Conservation (phyloP, 2,797 vertebrate genomes). For the Arnoldichthys spilopterus region DNA sequence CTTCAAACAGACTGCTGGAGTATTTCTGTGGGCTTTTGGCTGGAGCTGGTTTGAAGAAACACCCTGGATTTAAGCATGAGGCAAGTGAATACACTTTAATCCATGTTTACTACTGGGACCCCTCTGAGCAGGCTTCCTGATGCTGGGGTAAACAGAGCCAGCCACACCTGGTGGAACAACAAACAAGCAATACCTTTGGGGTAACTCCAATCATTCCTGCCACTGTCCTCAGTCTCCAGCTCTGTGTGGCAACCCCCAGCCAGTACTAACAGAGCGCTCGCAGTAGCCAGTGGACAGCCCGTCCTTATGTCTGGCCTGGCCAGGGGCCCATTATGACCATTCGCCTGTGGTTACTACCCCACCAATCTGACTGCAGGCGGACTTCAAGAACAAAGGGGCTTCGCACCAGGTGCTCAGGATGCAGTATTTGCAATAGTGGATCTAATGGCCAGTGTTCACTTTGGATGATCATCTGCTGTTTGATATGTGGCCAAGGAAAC, state of each 20-base stretch:
- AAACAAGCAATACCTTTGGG: conserved; percentile 39
- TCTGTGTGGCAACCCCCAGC: conserved; percentile 25
- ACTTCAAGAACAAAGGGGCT: conserved; percentile 43
- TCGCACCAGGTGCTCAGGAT: conserved; percentile 29
- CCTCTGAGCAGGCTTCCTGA: conserved; percentile 24
- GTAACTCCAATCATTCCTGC: conserved; percentile 35
- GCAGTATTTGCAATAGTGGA: conserved; percentile 36
- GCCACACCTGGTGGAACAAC: conserved; percentile 50
- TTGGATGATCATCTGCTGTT: conserved; percentile 27
- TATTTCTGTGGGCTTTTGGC: neutral
- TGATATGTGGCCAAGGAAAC: conserved; percentile 29
- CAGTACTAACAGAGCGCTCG: conserved; percentile 16
- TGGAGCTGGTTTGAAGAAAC: neutral
- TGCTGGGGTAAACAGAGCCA: conserved; percentile 41
- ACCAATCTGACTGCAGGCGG: conserved; percentile 38
- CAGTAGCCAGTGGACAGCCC: conserved; percentile 23
- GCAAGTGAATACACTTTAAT: conserved; percentile 25
- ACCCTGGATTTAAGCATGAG: conserved; percentile 4
- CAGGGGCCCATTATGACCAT: conserved; percentile 45
- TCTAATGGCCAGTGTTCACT: conserved; percentile 34
- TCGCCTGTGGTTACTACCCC: conserved; percentile 41
- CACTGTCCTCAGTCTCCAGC: conserved; percentile 26
- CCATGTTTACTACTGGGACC: conserved; percentile 40
- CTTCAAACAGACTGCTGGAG: neutral
- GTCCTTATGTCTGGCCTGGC: conserved; percentile 47